These are phyloP conservation scores for Tribolium madens DNA, from an alignment of 1,140 invertebrate genomes.

Conservation along the genomic window DNA sequence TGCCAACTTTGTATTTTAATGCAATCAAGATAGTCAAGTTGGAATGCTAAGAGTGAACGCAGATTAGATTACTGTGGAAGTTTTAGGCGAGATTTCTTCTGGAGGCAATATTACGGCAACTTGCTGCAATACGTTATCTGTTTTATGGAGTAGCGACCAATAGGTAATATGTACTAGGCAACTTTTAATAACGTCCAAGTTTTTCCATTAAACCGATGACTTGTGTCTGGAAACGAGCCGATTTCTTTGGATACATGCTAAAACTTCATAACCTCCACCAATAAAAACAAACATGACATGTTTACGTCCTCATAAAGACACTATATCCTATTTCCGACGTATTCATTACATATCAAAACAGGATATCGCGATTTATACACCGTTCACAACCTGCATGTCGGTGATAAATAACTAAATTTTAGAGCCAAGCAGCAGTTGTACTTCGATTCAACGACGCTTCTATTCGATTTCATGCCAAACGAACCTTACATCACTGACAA, in stretches of 20 bases:
- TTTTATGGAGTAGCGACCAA: slow-evolving; percentile 50
- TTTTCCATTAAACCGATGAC: slow-evolving; percentile 55
- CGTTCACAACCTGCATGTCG: neutral
- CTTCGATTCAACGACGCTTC: neutral
- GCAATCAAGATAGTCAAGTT: slow-evolving; percentile 50
- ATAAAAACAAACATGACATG: slow-evolving; percentile 43
- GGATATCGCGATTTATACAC: slow-evolving; percentile 29
- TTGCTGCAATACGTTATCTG: slow-evolving; percentile 48
- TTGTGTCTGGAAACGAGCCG: slow-evolving; percentile 37
- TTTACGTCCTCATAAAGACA: slow-evolving; percentile 38
- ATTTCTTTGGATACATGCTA: slow-evolving; percentile 33
- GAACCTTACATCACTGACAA: neutral
- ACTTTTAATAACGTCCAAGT: slow-evolving; percentile 58
- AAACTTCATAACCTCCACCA: slow-evolving; percentile 37
- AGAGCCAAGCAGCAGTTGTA: neutral
- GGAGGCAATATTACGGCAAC: slow-evolving; percentile 47
- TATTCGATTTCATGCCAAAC: neutral
- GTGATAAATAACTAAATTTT: neutral
- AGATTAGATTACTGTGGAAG: slow-evolving; percentile 52
- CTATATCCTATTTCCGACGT: slow-evolving; percentile 25
- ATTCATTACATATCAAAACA: slow-evolving; percentile 29
- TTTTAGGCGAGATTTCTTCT: slow-evolving; percentile 49
- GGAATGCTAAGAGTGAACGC: slow-evolving; percentile 52
- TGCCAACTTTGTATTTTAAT: slow-evolving; percentile 50
- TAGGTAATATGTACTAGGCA: slow-evolving; percentile 50